Evolutionary conservation across 53 echinoderm and acorn worm species (phyloP), one percentile per base, ranked within the genome.

Genomic region (Paracentrotus lividus): DNA sequence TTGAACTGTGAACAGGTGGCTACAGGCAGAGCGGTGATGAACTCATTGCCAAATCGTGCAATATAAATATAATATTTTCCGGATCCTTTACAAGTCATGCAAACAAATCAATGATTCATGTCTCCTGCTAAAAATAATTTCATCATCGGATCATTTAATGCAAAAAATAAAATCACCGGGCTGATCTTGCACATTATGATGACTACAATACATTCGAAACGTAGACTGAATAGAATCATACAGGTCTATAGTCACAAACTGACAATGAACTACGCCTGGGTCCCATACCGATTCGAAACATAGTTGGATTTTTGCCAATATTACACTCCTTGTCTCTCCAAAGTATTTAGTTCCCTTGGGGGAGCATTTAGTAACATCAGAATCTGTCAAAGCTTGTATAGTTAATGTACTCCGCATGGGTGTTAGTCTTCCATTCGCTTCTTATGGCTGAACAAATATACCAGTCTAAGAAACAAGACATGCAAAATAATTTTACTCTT

Each of bases 241-340:
- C 36, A 72, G 18, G 15, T 5, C 14, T 69, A 38, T 38, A 20
- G 32, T 36, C 67, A 33, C 14, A 1, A 8, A 31, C 0, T 2
- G 31, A 67, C 67, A 67, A 67, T 67, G 67, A 67, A n/a, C 32
- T 0, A 67, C 67, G 10, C 31, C 12, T 67, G 12, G 67, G 14
- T 33, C 33, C 15, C 12, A 31, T 14, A 33, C 32, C 27, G 38
- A 34, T 38, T 8, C 72, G 18, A 40, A 72, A 72, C 72, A 72
- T 72, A 38, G 72, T 72, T 72, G 72, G 72, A 72, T 20, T 16
- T 72, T 72, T 72, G 72, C 72, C 72, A 72, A 72, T 18, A 1
- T 72, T 57, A 49, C 21, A 38, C 20, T 72, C 40, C 21, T 5
- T 12, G 36, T 38, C 72, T 36, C 1, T 5, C 8, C 2, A 40